Evolutionary conservation across 2,797 vertebrate species (phyloP).

Genomic region (Cottoperca gobio): DNA sequence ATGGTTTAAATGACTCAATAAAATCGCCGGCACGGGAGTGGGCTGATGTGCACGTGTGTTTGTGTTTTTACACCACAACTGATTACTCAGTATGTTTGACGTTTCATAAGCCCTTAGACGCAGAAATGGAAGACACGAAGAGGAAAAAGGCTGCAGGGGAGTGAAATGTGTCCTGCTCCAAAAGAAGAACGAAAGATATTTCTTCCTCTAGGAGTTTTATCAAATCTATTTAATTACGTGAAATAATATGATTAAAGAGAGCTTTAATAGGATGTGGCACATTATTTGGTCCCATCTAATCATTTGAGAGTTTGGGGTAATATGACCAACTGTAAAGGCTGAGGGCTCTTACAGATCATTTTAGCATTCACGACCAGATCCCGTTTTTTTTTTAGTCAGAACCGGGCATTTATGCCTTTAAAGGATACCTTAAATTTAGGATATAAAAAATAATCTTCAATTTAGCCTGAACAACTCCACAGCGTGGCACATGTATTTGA

Average conservation of each 20-base stretch:
- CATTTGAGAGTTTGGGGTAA: background rate
- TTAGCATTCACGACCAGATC: constrained; percentile 15
- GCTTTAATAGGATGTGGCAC: constrained; percentile 15
- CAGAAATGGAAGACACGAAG: background rate
- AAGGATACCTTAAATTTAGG: constrained; percentile 16
- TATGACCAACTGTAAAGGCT: constrained; percentile 12
- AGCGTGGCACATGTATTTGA: constrained; percentile 21
- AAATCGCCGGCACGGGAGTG: background rate
- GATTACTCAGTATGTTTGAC: constrained; percentile 1
- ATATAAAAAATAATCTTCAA: constrained; percentile 12
- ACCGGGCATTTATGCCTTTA: constrained; percentile 16
- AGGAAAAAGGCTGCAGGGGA: background rate
- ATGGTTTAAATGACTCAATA: constrained; percentile 22
- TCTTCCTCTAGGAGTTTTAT: constrained; percentile 3
- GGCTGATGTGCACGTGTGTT: background rate
- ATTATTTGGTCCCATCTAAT: constrained; percentile 24
- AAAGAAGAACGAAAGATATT: constrained; percentile 15
- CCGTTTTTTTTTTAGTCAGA: background rate
- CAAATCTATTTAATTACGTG: constrained; percentile 1
- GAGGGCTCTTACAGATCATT: background rate
- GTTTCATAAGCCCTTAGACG: background rate
- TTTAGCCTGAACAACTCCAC: constrained; percentile 12
- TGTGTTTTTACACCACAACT: background rate
- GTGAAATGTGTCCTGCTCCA: background rate
- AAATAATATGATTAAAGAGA: constrained; percentile 10